Evolutionary conservation across 92 coral and sea anemone species (phyloP), one percentile per base, ranked within the genome.

Genomic region (Ricordea florida): DNA sequence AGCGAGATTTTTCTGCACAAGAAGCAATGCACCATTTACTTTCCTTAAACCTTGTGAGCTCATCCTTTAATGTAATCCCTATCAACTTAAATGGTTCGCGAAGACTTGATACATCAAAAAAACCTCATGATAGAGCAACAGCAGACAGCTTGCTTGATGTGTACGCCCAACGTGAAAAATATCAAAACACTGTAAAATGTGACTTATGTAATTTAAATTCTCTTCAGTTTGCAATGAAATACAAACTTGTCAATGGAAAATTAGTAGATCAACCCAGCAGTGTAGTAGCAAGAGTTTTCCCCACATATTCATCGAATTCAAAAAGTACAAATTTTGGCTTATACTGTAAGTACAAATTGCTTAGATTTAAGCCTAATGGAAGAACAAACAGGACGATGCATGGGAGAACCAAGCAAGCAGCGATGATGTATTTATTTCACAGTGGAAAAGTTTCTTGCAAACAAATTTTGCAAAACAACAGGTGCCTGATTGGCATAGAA

Each of bases 311-410:
- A 21, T 60, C 84, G 50, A 76, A 67, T 69, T 69, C 80, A 1
- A 84, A 76, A 61, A 49, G 84, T 53, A 10, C 44, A 57, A 64
- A 73, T 43, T 82, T 72, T 82, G 74, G 68, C 4, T 32, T 72
- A 45, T 80, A 62, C 53, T 73, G 72, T 73, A 59, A 73, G 46
- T 73, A 73, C 35, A 56, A 75, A 10, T 51, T 82, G 50, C 53
- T 72, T 18, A 74, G 79, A 44, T 82, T 52, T 47, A 82, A 74
- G 66, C 82, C 87, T 6, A n/a, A n/a, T 74, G 87, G 82, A 68
- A 51, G 50, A 76, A 38, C 51, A 75, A 65, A 35, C 89, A 84
- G 53, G n/a, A n/a, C n/a, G n/a, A n/a, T n/a, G n/a, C n/a, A n/a
- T n/a, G n/a, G n/a, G n/a, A n/a, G n/a, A n/a, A n/a, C n/a, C n/a